A percentile compares a stretch with the other conserved stretches of the same genome.
Conservation (phyloP, 1,140 invertebrate genomes). For the Bicyclus anynana region DNA sequence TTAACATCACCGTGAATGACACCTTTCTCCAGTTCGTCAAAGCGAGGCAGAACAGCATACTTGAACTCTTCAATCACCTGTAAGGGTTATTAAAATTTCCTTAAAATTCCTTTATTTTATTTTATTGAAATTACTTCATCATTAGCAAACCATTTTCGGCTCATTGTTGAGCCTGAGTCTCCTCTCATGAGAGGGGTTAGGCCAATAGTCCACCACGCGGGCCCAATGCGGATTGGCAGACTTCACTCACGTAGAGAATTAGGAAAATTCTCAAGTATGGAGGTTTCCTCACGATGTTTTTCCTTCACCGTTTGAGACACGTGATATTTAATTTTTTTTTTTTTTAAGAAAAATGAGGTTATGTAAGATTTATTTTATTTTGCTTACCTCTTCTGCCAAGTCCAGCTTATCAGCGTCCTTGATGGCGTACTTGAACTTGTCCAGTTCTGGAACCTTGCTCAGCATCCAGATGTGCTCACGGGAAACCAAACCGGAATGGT, state of each 20-base stretch:
- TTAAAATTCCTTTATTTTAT: not conserved
- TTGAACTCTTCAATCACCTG: conserved; percentile 83
- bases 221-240: too few relatives aligned
- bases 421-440: conserved; percentile 83
- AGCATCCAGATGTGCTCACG: conserved; percentile 86
- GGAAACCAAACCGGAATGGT: conserved; percentile 82
- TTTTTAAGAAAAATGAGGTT: not conserved
- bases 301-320: too few relatives aligned
- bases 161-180: too few relatives aligned
- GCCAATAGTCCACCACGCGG: too few relatives aligned
- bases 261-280: too few relatives aligned
- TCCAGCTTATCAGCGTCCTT: conserved; percentile 78
- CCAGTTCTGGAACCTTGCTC: conserved; percentile 81
- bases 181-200: too few relatives aligned
- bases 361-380: not conserved
- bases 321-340: too few relatives aligned
- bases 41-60: conserved; percentile 78
- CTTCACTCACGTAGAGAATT: too few relatives aligned
- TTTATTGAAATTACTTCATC: too few relatives aligned
- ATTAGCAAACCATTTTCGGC: too few relatives aligned
- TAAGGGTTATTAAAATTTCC: not conserved
- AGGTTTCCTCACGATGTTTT: too few relatives aligned
- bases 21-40: conserved; percentile 81
- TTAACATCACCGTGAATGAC: conserved; percentile 94
- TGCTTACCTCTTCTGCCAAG: conserved; percentile 77